phyloP scores from a whole-genome alignment of 2,888 invertebrate species.

The Trimorus sp. region DNA sequence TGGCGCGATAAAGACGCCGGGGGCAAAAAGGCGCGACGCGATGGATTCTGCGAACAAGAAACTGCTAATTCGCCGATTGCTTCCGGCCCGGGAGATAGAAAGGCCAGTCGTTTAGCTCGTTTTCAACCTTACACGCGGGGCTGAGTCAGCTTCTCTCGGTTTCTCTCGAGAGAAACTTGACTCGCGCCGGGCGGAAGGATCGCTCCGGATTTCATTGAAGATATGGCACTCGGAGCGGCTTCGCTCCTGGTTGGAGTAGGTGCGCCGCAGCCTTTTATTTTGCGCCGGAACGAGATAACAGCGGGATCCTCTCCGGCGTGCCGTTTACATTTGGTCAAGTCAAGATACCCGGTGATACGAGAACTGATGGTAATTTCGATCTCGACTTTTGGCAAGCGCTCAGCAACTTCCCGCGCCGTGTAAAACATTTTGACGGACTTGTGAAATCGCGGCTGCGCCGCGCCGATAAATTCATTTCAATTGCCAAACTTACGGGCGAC shows the following conservation, averaged over 20 bases:
- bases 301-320: constrained; percentile 34
- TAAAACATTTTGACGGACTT: constrained; percentile 2
- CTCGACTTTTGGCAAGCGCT: constrained; percentile 25
- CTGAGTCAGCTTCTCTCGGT: constrained; percentile 60
- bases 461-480: no score
- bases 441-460: no score
- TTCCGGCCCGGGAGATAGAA: constrained; percentile 62
- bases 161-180: constrained; percentile 62
- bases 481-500: no score
- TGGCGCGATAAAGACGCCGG: constrained; percentile 25
- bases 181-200: constrained; percentile 58
- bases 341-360: constrained; percentile 40
- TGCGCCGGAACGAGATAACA: constrained; percentile 56
- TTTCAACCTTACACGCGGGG: constrained; percentile 63
- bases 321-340: constrained; percentile 59
- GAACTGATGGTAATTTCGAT: constrained; percentile 41
- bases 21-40: constrained; percentile 29
- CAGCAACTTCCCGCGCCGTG: constrained; percentile 12
- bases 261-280: constrained; percentile 59
- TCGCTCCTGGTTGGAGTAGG: constrained; percentile 57
- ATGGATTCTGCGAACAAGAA: constrained; percentile 70
- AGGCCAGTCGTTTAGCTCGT: constrained; percentile 64
- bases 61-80: constrained; percentile 74
- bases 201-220: constrained; percentile 59
- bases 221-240: constrained; percentile 62